Base-by-base conservation (phyloP, 2,797 vertebrate species). In the Rhodeus uyekii region DNA sequence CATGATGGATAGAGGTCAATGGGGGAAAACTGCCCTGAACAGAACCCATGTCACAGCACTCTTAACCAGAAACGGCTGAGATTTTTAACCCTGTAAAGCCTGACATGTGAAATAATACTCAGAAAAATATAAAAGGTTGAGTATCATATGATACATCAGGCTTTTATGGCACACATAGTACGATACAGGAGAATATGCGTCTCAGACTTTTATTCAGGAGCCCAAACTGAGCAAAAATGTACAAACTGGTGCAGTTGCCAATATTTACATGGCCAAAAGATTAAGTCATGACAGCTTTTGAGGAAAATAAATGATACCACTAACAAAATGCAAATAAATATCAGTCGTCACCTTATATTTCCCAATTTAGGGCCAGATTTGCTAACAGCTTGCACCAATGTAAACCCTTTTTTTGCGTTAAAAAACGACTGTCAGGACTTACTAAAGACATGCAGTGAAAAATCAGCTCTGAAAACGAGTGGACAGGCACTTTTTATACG, bases 1-100 rank as follows among this genome's bases (percentile, higher is more conserved):
- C 5, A 12, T 38, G 44, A 67, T 67, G 76, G 76, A 78, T 67
- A 53, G 32, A 27, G 61, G 61, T 36, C 76, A 53, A 18, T 27
- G 24, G 76, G 19, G 24, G 24, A 55, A 78, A 60, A 42, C 36
- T 42, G 46, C 3, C 46, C 76, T 53, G 18, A 48, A 44, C 55
- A 74, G 7, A 53, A 27, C n/a, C n/a, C n/a, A 19, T 32, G 72
- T 58, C 53, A 39, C 13, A 58, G 19, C 53, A 38, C 73, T 19
- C 10, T 60, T 24, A 58, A 14, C 34, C 5, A 60, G n/a, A 60
- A 75, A 39, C 19, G 8, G 36, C 5, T 42, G 8, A 4, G 36
- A 27, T 38, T n/a, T 38, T 64, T 27, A 58, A 58, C 53, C 53
- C 10, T 13, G 53, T 27, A 58, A 27, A 27, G 24, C 12, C 12